A percentile compares a stretch with the other conserved stretches of the same genome.
These are phyloP conservation scores for Novumbra hubbsi DNA, from an alignment of 2,797 vertebrate genomes.

Conservation along the genomic window DNA sequence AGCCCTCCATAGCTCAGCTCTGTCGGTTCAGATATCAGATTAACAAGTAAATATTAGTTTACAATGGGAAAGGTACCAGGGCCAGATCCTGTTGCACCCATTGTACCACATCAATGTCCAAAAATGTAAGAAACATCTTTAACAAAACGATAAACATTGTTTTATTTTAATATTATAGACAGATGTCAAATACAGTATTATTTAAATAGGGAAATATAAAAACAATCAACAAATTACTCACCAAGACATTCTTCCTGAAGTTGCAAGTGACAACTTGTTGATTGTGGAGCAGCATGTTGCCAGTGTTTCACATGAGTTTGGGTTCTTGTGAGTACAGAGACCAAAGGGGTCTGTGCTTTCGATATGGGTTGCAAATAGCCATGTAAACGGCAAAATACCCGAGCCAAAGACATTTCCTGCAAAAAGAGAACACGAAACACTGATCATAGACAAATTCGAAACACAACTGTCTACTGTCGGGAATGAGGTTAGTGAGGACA, in stretches of 20 bases:
- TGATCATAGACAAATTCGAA: not conserved
- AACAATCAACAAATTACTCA: constrained; percentile 43
- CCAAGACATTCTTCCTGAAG: constrained; percentile 59
- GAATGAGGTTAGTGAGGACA: not conserved
- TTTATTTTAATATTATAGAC: too few relatives aligned
- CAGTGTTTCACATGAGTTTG: constrained; percentile 11
- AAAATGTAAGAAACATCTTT: too few relatives aligned
- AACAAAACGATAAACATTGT: too few relatives aligned
- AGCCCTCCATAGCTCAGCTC: constrained; percentile 73
- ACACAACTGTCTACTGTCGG: not conserved
- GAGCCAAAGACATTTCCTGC: not conserved
- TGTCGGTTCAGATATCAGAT: constrained; percentile 47
- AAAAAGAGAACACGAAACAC: not conserved
- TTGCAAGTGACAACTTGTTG: constrained; percentile 39
- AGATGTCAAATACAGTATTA: not conserved
- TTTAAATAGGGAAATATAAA: not conserved
- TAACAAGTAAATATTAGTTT: not conserved
- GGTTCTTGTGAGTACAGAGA: not conserved
- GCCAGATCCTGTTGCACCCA: not conserved
- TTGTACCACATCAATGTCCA: not conserved
- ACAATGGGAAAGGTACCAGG: not conserved
- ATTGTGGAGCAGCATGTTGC: constrained; percentile 18
- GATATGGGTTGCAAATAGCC: not conserved
- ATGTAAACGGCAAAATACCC: constrained; percentile 24
- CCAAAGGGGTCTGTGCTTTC: not conserved